Evolutionary conservation across 2,888 invertebrate genomes (phyloP).

Genomic region (Tipula vernalis): DNA sequence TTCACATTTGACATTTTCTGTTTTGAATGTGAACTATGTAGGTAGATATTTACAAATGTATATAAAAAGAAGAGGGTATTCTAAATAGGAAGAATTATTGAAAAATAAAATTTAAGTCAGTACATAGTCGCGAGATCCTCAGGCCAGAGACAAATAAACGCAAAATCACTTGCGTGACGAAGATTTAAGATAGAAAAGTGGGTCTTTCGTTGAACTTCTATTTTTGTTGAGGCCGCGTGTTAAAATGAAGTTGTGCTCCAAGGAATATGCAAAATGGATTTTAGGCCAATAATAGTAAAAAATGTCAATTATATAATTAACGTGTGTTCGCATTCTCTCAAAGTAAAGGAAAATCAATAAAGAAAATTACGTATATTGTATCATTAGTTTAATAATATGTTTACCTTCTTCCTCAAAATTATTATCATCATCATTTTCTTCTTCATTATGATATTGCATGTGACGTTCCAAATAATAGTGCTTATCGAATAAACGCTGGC

Average conservation of each 20-base stretch:
- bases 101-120: no score
- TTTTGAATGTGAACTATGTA: neutral
- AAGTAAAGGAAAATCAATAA: neutral
- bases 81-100: no score
- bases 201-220: no score
- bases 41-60: no score
- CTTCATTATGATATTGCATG: neutral
- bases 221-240: neutral
- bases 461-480: constrained; percentile 8
- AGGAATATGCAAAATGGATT: no score
- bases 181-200: no score
- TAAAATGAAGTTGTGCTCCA: no score
- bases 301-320: neutral
- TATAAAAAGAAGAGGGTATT: no score
- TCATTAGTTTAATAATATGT: neutral
- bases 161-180: no score
- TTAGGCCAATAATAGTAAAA: neutral
- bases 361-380: neutral
- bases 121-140: no score
- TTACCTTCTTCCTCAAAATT: neutral
- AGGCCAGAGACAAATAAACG: no score
- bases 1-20: neutral
- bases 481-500: neutral
- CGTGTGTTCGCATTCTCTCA: neutral
- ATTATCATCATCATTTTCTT: neutral